Conservation (phyloP, 2,888 invertebrate species). For the Abscondita cerata region DNA sequence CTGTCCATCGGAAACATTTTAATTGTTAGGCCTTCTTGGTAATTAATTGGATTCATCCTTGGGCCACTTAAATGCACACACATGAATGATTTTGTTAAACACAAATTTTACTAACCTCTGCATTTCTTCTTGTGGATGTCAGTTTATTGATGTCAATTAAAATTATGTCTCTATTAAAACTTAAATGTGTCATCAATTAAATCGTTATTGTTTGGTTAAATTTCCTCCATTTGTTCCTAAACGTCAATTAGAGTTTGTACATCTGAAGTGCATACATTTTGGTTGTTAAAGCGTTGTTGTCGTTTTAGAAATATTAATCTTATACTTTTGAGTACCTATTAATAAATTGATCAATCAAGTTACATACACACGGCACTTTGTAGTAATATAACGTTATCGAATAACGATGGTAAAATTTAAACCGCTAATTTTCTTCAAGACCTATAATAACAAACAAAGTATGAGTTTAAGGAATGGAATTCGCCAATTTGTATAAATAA, state of each 20-base stretch:
- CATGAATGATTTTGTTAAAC: neutral
- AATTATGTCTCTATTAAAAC: neutral
- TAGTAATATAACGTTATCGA: no score
- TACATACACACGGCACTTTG: no score
- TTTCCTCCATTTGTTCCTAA: slow-evolving; percentile 1
- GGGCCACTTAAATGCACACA: slow-evolving; percentile 49
- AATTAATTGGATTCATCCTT: slow-evolving; percentile 56
- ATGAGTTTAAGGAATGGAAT: no score
- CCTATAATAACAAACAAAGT: no score
- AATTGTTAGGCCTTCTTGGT: slow-evolving; percentile 50
- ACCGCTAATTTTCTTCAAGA: no score
- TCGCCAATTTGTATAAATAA: no score
- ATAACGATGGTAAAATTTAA: no score
- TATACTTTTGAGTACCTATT: no score
- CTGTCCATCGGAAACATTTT: slow-evolving; percentile 44
- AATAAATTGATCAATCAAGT: no score
- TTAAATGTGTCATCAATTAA: slow-evolving; percentile 6
- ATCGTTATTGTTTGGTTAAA: slow-evolving; percentile 1
- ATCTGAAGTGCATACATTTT: no score
- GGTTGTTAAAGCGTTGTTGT: no score
- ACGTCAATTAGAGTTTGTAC: neutral
- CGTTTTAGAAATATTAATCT: no score
- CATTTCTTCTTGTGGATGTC: neutral
- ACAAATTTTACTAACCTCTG: slow-evolving; percentile 7
- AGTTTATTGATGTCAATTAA: neutral